A percentile compares a stretch with the other conserved stretches of the same genome.
Conservation (phyloP, 2,797 vertebrate genomes). For the Merluccius polli region DNA sequence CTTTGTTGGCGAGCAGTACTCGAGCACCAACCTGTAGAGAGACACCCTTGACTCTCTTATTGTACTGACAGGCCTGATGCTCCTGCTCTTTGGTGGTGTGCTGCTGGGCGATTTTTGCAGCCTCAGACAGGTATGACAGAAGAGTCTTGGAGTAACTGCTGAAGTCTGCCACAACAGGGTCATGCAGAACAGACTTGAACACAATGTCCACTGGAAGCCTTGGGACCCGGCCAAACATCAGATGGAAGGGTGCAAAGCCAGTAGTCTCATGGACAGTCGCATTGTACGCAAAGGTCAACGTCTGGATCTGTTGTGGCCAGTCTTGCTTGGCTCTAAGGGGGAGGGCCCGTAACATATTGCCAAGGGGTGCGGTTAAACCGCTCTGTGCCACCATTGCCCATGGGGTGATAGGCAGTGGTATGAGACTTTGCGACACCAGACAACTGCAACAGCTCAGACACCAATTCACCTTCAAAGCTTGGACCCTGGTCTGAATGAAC, state of each 20-base stretch:
- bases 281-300: conserved; percentile 32
- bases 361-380: conserved; percentile 25
- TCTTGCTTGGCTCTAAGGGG: background rate
- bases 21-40: conserved; percentile 1
- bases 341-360: conserved; percentile 22
- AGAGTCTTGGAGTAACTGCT: conserved; percentile 7
- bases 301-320: background rate
- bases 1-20: conserved; percentile 18
- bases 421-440: background rate
- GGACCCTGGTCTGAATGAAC: background rate
- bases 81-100: conserved; percentile 16
- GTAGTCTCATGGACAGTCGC: conserved; percentile 13
- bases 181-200: conserved; percentile 10
- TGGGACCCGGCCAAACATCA: conserved; percentile 14
- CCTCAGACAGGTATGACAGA: conserved; percentile 11
- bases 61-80: conserved; percentile 11
- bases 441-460: background rate
- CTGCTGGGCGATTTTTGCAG: conserved; percentile 16
- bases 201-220: conserved; percentile 12
- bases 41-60: background rate
- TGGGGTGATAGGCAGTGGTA: background rate
- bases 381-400: conserved; percentile 6
- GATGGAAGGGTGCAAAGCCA: conserved; percentile 3
- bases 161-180: conserved; percentile 6
- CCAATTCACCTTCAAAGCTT: background rate